These are phyloP conservation scores for Leucophora obtusa DNA, from an alignment of 2,888 invertebrate species.

Conservation along the genomic window DNA sequence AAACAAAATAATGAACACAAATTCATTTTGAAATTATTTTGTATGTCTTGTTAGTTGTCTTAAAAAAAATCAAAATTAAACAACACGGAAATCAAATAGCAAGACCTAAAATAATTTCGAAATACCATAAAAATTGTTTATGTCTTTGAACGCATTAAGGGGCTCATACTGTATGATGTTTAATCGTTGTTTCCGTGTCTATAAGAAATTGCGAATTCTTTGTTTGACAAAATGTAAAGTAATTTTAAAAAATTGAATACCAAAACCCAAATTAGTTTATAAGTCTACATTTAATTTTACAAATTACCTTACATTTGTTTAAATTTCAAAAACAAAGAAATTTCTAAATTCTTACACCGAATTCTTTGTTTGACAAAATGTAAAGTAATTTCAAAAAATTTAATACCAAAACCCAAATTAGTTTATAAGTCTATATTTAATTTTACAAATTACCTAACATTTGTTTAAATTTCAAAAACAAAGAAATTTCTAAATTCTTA, in stretches of 20 bases:
- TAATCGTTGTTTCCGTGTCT: conserved; percentile 57
- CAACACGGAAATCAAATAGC: conserved; percentile 53
- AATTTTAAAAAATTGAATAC: conserved; percentile 40
- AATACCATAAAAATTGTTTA: conserved; percentile 40
- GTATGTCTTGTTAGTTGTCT: conserved; percentile 49
- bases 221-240: conserved; percentile 38
- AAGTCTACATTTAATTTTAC: conserved; percentile 53
- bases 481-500: conserved; percentile 37
- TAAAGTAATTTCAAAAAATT: conserved; percentile 41
- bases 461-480: conserved; percentile 29
- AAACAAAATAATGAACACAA: background rate
- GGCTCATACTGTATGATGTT: conserved; percentile 47
- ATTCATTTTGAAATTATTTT: conserved; percentile 50
- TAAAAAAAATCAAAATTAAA: background rate
- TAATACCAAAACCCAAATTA: conserved; percentile 51
- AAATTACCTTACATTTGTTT: conserved; percentile 30
- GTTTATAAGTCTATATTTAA: conserved; percentile 50
- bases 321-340: conserved; percentile 34
- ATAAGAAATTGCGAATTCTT: conserved; percentile 27
- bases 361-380: background rate
- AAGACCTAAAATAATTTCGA: conserved; percentile 52
- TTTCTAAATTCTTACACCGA: conserved; percentile 14
- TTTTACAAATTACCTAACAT: conserved; percentile 41
- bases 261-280: conserved; percentile 55
- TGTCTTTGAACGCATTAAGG: conserved; percentile 40